A percentile compares a stretch with the other conserved stretches of the same genome.
phyloP scores from a whole-genome alignment of 2,113 vertebrate genomes.

The Ranitomeya imitator region DNA sequence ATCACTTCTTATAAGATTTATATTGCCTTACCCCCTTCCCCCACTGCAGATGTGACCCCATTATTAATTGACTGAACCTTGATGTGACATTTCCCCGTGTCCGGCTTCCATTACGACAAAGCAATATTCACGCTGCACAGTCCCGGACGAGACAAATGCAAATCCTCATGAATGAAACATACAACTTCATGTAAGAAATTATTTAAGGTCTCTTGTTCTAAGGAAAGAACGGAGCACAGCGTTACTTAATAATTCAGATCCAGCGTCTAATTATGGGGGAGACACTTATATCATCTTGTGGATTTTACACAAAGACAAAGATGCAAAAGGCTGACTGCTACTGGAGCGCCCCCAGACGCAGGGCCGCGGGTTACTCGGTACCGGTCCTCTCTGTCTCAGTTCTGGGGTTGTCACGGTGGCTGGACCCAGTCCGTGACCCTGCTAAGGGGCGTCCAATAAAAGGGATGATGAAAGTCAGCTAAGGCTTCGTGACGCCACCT shows the following conservation, averaged over 20 bases:
- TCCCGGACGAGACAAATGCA: too few species aligned
- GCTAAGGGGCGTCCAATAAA: too few species aligned
- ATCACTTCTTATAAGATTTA: neutral
- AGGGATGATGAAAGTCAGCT: too few species aligned
- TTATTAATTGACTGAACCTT: neutral
- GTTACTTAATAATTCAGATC: neutral
- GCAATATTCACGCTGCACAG: conserved; percentile 13
- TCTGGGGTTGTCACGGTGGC: too few species aligned
- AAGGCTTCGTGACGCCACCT: too few species aligned
- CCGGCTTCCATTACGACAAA: neutral
- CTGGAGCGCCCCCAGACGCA: too few species aligned
- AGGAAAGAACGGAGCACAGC: neutral
- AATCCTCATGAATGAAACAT: conserved; percentile 18
- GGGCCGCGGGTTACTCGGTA: too few species aligned
- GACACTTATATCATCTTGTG: neutral
- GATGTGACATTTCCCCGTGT: neutral
- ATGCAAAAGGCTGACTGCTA: too few species aligned
- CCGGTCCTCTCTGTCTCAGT: too few species aligned
- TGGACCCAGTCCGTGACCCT: too few species aligned
- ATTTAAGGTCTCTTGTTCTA: neutral
- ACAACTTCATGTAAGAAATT: neutral
- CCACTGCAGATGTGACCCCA: neutral
- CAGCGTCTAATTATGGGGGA: neutral
- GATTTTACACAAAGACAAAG: too few species aligned
- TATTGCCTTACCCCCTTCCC: neutral